Conservation (phyloP, 1,140 invertebrate species). For the Drosophila suzukii region DNA sequence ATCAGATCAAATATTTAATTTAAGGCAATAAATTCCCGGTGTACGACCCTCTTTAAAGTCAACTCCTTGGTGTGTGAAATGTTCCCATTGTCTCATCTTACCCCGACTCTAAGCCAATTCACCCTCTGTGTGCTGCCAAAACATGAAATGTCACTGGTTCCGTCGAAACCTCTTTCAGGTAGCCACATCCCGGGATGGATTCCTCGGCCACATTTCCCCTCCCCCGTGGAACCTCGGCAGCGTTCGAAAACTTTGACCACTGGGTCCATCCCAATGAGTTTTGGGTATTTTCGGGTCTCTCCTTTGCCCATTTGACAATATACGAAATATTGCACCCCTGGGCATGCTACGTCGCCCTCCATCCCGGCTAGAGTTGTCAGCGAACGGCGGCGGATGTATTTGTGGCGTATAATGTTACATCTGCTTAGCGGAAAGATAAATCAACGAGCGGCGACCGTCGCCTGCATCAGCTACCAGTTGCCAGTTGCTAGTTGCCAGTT, state of each 20-base stretch:
- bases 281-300: conserved; percentile 48
- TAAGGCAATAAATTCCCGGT: not conserved
- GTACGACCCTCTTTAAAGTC: not conserved
- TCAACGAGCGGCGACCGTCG: conserved; percentile 68
- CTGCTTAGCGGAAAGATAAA: conserved; percentile 83
- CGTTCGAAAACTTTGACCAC: conserved; percentile 40
- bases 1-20: not conserved
- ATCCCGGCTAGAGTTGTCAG: conserved; percentile 69
- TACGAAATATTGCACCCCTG: conserved; percentile 81
- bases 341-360: conserved; percentile 37
- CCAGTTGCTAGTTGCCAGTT: conserved; percentile 24
- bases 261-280: conserved; percentile 40
- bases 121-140: conserved; percentile 2
- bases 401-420: conserved; percentile 83
- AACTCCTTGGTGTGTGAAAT: conserved; percentile 3
- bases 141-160: conserved; percentile 41
- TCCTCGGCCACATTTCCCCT: not conserved
- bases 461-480: conserved; percentile 57
- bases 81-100: conserved; percentile 9
- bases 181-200: conserved; percentile 42
- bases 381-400: conserved; percentile 73
- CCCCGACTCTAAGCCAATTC: conserved; percentile 4
- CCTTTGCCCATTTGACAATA: conserved; percentile 72
- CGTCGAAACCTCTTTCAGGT: conserved; percentile 34
- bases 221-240: not conserved